Base-by-base conservation (phyloP, 2,113 vertebrate species). In the Neotoma lepida region DNA sequence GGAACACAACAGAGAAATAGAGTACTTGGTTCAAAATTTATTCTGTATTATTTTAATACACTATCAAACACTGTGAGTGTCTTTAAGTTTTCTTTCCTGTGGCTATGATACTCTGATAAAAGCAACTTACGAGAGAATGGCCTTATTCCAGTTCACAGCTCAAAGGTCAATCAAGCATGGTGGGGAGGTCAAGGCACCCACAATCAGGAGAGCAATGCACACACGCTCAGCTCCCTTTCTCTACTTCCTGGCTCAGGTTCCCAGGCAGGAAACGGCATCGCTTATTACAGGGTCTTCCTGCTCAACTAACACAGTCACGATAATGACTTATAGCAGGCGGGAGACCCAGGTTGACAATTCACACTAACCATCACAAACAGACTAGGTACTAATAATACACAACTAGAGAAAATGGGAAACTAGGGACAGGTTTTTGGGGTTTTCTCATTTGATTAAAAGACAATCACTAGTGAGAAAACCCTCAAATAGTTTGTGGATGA, bases 1-100 rank as follows among this genome's bases (percentile, higher is more conserved):
- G 28, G 54, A 86, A 7, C 61, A 94, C 14, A 88, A 63, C 28
- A 86, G 46, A 92, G 28, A 89, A 91, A 64, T 0, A 73, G 20
- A 88, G 30, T 2, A 77, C 26, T 14, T 24, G 26, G 35, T 61
- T 87, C 76, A 95, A 84, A 84, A 93, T 91, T 8, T 61, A 68
- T 18, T 63, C 80, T 61, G 58, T 77, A 81, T 61, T 63, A 63
- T 78, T 90, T 95, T 77, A 94, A 88, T 70, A 66, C 5, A 88
- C 39, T 68, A 63, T 20, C n/a, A 93, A 89, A 86, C 18, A 89
- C 35, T 63, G 13, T 82, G 5, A 41, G 33, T 64, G 30, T 86
- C 5, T 51, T 61, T 61, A 58, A 82, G 56, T 61, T 82, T 26
- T 61, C 56, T 61, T 44, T 85, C 28, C 58, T 46, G 15, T 84